These are phyloP conservation scores for Pseudoips prasinana DNA, from an alignment of 2,888 invertebrate species.

Conservation along the genomic window DNA sequence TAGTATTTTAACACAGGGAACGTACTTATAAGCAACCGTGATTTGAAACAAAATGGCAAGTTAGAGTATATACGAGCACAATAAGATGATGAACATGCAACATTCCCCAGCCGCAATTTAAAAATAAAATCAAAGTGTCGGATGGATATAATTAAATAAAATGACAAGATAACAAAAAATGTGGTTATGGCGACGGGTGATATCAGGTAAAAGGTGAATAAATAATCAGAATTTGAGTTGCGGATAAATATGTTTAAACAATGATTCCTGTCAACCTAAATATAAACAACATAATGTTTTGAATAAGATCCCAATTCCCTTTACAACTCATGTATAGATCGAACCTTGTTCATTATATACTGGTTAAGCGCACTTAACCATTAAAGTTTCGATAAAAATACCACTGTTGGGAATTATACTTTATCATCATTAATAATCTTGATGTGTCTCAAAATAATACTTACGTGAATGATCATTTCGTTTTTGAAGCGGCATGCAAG, in stretches of 20 bases:
- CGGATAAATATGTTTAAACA: conserved; percentile 32
- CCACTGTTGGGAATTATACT: too few species aligned
- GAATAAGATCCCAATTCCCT: conserved; percentile 20
- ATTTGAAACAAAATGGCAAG: conserved; percentile 42
- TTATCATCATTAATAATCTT: conserved; percentile 47
- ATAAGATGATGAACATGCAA: conserved; percentile 64
- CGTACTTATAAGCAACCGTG: conserved; percentile 5
- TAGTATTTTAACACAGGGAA: conserved; percentile 3
- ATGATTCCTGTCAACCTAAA: conserved; percentile 39
- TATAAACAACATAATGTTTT: conserved; percentile 20
- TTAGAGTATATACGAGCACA: conserved; percentile 47
- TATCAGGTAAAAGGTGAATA: conserved; percentile 61
- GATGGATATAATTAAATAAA: conserved; percentile 66
- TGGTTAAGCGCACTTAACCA: conserved; percentile 24
- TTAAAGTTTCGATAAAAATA: conserved; percentile 22
- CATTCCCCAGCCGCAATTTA: conserved; percentile 80
- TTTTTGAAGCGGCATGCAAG: conserved; percentile 89
- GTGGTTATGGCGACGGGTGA: conserved; percentile 62
- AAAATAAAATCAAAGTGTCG: conserved; percentile 68
- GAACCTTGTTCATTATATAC: conserved; percentile 21
- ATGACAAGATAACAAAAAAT: conserved; percentile 47
- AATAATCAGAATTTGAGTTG: conserved; percentile 31
- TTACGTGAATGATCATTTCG: conserved; percentile 88
- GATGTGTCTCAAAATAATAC: conserved; percentile 84
- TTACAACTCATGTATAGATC: conserved; percentile 20